Percentiles rank a stretch among this genome's conserved stretches.
phyloP scores from a whole-genome alignment of 2,797 vertebrate species.

The Propithecus deckenii region DNA sequence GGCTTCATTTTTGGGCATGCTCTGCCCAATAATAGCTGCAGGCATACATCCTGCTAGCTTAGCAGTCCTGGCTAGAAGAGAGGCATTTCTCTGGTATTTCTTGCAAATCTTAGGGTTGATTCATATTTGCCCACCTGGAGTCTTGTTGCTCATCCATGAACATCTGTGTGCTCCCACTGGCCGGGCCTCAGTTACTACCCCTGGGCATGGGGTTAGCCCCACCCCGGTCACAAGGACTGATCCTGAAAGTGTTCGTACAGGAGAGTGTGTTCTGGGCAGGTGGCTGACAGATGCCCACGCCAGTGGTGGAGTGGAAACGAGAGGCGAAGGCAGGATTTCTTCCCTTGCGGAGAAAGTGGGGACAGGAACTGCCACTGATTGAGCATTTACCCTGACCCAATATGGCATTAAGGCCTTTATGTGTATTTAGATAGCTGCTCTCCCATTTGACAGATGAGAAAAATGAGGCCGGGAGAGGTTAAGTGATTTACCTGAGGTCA shows the following conservation, averaged over 20 bases:
- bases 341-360: neutral
- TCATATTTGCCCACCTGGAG: neutral
- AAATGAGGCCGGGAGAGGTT: neutral
- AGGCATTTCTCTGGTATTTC: neutral
- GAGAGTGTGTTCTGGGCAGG: neutral
- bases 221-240: neutral
- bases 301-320: neutral
- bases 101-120: neutral
- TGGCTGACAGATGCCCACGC: neutral
- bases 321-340: neutral
- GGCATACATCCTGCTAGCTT: neutral
- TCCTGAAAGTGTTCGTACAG: neutral
- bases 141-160: neutral
- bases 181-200: neutral
- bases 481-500: neutral
- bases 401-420: too few relatives aligned
- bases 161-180: neutral
- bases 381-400: neutral
- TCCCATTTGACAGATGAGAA: neutral
- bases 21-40: neutral
- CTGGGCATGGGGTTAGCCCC: neutral
- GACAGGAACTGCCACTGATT: accelerated
- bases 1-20: neutral
- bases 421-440: neutral
- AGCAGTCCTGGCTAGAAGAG: neutral